phyloP scores from a whole-genome alignment of 2,113 vertebrate genomes.

The Lepus americanus region DNA sequence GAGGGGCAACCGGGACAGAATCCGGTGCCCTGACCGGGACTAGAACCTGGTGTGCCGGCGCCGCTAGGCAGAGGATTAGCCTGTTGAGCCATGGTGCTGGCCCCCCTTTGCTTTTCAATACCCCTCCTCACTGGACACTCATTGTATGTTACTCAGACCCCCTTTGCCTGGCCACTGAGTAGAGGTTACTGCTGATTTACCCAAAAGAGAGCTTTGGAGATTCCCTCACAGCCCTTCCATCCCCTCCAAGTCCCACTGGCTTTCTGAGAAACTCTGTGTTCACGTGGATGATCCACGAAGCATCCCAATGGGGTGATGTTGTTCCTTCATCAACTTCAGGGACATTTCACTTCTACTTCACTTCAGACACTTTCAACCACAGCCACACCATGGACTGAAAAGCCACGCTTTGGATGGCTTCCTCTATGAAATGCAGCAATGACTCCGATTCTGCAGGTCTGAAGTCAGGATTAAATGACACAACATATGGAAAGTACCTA shows the following conservation, averaged over 20 bases:
- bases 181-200: background rate
- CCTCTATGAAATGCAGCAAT: background rate
- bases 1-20: too few relatives aligned
- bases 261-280: background rate
- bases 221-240: background rate
- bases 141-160: background rate
- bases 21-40: too few relatives aligned
- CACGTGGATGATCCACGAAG: background rate
- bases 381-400: background rate
- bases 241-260: background rate
- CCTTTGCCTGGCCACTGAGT: background rate
- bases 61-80: too few relatives aligned
- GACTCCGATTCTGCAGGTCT: background rate
- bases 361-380: background rate
- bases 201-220: background rate
- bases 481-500: background rate
- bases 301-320: background rate
- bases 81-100: too few relatives aligned
- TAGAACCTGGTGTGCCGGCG: too few relatives aligned
- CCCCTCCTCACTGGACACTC: accelerated
- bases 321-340: background rate
- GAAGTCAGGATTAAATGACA: background rate
- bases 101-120: background rate
- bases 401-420: background rate
- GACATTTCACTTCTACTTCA: background rate